Conservation (phyloP, 2,113 vertebrate species). For the Mesocricetus auratus region DNA sequence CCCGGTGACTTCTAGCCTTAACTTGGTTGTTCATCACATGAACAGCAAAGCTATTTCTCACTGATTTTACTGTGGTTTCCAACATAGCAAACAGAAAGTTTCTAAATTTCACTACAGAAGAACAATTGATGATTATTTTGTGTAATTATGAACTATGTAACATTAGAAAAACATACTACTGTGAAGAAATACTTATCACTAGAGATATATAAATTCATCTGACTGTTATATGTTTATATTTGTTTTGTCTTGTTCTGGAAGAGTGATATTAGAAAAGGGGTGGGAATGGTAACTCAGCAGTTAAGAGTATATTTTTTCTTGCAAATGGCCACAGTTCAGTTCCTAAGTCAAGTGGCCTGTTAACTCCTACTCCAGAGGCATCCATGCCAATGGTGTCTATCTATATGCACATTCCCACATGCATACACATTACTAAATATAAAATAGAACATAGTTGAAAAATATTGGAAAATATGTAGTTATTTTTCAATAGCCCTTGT, state of each 20-base stretch:
- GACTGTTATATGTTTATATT: neutral
- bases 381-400: too few species aligned
- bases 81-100: neutral
- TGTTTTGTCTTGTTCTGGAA: neutral
- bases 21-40: neutral
- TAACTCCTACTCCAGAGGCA: neutral
- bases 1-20: neutral
- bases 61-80: neutral
- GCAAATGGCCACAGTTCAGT: neutral
- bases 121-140: neutral
- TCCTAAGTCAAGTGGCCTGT: too few species aligned
- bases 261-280: neutral
- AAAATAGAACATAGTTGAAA: neutral
- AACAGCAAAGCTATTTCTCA: neutral
- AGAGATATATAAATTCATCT: constrained; percentile 42
- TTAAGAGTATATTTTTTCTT: neutral
- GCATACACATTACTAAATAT: neutral
- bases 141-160: neutral
- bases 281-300: too few species aligned
- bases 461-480: neutral
- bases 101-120: constrained; percentile 11
- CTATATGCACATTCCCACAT: neutral
- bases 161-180: neutral
- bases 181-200: neutral
- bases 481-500: neutral